Conservation (phyloP, 2,888 invertebrate species). For the Sarcophaga rosellei region DNA sequence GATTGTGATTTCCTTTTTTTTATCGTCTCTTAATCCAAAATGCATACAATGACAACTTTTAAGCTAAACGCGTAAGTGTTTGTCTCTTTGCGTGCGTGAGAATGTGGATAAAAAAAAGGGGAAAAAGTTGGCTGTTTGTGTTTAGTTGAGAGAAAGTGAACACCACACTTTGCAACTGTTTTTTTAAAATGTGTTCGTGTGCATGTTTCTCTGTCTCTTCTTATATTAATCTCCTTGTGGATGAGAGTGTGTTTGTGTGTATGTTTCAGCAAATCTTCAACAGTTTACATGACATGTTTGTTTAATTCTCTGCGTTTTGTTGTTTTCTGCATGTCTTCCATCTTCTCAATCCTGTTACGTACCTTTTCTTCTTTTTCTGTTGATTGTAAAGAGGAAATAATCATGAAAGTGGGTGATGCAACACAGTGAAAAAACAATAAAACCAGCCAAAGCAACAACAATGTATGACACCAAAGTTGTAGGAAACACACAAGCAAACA, state of each 20-base stretch:
- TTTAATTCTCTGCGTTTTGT: slow-evolving; percentile 13
- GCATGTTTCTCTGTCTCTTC: neutral
- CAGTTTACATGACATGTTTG: slow-evolving; percentile 38
- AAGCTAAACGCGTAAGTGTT: neutral
- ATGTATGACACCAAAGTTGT: slow-evolving; percentile 16
- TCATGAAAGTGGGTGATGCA: slow-evolving; percentile 48
- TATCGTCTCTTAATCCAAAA: slow-evolving; percentile 8
- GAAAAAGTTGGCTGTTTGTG: neutral
- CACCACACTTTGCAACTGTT: neutral
- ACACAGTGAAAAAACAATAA: slow-evolving; percentile 11
- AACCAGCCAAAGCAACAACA: slow-evolving; percentile 2
- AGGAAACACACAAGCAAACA: slow-evolving; percentile 7
- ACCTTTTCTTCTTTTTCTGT: neutral
- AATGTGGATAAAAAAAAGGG: slow-evolving; percentile 9
- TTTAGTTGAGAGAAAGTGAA: too few relatives aligned
- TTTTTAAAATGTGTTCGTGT: slow-evolving; percentile 4
- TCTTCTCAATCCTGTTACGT: neutral
- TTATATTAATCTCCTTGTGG: neutral
- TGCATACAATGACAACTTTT: slow-evolving; percentile 26
- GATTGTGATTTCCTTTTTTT: neutral
- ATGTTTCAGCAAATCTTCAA: slow-evolving; percentile 34
- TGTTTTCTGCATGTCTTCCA: neutral
- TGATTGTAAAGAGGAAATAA: slow-evolving; percentile 46
- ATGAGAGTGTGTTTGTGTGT: neutral
- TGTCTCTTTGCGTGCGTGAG: too few relatives aligned